These are phyloP conservation scores for Apoda limacodes DNA, from an alignment of 2,888 invertebrate species.

Conservation along the genomic window DNA sequence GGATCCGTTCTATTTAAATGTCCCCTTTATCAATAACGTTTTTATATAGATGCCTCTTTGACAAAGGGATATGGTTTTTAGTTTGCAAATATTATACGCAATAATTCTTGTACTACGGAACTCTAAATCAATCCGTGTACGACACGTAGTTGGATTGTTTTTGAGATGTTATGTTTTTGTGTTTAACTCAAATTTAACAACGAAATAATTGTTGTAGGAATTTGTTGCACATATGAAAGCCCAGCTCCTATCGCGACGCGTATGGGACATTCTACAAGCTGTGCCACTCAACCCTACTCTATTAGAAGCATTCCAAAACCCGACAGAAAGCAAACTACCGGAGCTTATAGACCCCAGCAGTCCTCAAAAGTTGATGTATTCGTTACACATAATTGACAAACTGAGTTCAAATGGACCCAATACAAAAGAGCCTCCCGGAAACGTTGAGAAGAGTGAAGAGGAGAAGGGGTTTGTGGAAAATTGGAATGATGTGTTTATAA, in stretches of 20 bases:
- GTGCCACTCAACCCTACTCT: slow-evolving; percentile 91
- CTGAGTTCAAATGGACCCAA: slow-evolving; percentile 44
- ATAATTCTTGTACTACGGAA: too few relatives aligned
- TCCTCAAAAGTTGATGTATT: slow-evolving; percentile 96
- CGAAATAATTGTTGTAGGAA: slow-evolving; percentile 68
- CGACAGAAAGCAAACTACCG: slow-evolving; percentile 75
- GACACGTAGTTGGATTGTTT: too few relatives aligned
- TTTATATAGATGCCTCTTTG: too few relatives aligned
- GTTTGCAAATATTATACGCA: too few relatives aligned
- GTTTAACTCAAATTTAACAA: too few relatives aligned
- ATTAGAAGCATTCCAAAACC: slow-evolving; percentile 84
- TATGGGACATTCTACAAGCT: slow-evolving; percentile 94
- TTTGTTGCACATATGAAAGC: slow-evolving; percentile 86
- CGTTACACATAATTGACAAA: slow-evolving; percentile 84
- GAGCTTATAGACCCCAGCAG: slow-evolving; percentile 88
- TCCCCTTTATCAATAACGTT: too few relatives aligned
- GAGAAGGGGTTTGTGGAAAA: slow-evolving; percentile 44
- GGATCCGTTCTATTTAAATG: too few relatives aligned
- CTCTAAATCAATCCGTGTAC: too few relatives aligned
- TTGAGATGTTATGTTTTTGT: too few relatives aligned
- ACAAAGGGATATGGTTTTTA: too few relatives aligned
- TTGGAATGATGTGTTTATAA: slow-evolving; percentile 87
- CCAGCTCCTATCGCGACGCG: slow-evolving; percentile 88
- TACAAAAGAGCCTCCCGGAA: slow-evolving; percentile 35
- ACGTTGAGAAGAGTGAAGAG: slow-evolving; percentile 41